Percentiles rank a stretch among this genome's conserved stretches.
phyloP scores from a whole-genome alignment of 1,140 invertebrate genomes.

The Monochamus saltuarius region DNA sequence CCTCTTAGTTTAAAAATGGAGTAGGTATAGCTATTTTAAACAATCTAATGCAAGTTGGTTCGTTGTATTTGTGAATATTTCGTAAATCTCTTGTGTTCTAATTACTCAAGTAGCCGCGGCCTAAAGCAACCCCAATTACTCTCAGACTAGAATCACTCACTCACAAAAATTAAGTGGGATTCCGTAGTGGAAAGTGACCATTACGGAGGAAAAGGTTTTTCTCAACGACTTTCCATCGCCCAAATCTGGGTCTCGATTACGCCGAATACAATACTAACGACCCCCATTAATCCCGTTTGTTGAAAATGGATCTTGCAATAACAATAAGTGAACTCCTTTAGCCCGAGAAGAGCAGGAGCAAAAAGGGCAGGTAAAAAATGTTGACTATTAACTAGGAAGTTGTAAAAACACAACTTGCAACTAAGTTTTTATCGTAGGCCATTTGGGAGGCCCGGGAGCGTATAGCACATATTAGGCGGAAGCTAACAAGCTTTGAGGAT shows the following conservation, averaged over 20 bases:
- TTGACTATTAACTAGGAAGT: constrained; percentile 7
- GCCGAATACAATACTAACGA: constrained; percentile 1
- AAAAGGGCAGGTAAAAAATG: constrained; percentile 1
- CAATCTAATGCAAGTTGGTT: too few relatives aligned
- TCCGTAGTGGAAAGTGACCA: not conserved
- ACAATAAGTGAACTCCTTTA: constrained; percentile 2
- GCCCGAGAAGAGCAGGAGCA: not conserved
- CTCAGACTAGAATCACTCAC: too few relatives aligned
- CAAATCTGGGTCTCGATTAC: not conserved
- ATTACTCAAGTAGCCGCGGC: too few relatives aligned
- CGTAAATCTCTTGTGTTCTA: too few relatives aligned
- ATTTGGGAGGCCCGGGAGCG: too few relatives aligned
- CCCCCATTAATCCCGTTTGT: not conserved
- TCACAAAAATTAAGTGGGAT: too few relatives aligned
- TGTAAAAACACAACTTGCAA: constrained; percentile 1
- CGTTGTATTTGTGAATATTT: too few relatives aligned
- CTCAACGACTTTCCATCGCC: not conserved
- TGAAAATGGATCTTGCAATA: constrained; percentile 4
- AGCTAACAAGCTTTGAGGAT: too few relatives aligned
- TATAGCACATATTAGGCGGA: too few relatives aligned
- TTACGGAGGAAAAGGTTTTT: not conserved
- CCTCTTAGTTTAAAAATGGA: too few relatives aligned
- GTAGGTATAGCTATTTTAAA: too few relatives aligned
- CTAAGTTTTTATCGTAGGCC: not conserved
- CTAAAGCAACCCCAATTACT: too few relatives aligned